A percentile compares a stretch with the other conserved stretches of the same genome.
phyloP scores from a whole-genome alignment of 2,797 vertebrate species.

The Phoebastria nigripes region DNA sequence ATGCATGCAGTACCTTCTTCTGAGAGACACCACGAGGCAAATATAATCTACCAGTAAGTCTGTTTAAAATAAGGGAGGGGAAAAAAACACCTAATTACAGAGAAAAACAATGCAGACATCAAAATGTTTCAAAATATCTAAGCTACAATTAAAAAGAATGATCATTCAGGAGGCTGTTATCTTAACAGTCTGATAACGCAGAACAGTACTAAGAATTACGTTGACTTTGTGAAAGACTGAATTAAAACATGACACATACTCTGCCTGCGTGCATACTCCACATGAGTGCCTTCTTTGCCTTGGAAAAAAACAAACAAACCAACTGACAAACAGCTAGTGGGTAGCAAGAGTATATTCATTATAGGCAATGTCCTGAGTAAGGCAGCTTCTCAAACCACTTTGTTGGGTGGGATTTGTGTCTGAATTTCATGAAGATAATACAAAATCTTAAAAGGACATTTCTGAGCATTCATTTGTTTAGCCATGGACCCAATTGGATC shows the following conservation, averaged over 20 bases:
- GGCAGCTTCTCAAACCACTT: not conserved
- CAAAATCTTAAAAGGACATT: not conserved
- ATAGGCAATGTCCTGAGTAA: not conserved
- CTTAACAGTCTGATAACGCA: not conserved
- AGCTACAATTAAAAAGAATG: not conserved
- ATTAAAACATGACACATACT: not conserved
- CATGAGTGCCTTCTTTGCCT: not conserved
- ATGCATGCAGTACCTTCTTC: not conserved
- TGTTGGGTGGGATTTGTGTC: not conserved
- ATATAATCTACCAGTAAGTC: not conserved
- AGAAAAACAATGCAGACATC: not conserved
- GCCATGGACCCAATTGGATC: not conserved
- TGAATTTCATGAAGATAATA: not conserved
- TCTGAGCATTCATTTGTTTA: not conserved
- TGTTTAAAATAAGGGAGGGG: not conserved
- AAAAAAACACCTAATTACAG: not conserved
- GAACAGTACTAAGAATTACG: not conserved
- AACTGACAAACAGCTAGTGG: not conserved
- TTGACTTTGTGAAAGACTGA: not conserved
- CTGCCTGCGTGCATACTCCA: not conserved
- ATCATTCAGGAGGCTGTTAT: not conserved
- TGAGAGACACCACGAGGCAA: not conserved
- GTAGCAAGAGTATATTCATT: not conserved
- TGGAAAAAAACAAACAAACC: rapidly evolving
- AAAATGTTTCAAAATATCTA: not conserved